Base-by-base conservation (phyloP, 1,140 invertebrate genomes). In the Eciton burchellii region DNA sequence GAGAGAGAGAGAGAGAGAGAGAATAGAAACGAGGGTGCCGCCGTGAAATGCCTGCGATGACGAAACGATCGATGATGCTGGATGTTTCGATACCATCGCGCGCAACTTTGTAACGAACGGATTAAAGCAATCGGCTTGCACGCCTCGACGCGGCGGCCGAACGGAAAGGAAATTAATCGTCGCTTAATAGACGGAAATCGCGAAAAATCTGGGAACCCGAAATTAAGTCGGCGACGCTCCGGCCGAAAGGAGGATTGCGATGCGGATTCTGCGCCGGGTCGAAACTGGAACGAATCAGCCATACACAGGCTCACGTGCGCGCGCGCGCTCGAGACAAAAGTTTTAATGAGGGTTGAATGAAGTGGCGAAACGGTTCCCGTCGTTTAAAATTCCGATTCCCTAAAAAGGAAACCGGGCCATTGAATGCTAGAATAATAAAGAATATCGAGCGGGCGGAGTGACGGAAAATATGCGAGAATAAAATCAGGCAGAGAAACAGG, bases 121-220 rank as follows among this genome's bases (percentile, higher is more conserved):
- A 70, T 79, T 79, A 79, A 79, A 54, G 63, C 49, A 79, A 70
- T 70, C 74, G 49, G 74, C 74, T 79, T 79, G 68, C 63, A 56
- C 74, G 63, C 74, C 63, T 24, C 21, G 49, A 8, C 12, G 41
- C 21, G 49, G 12, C 12, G 41, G 49, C 43, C 21, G 16, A 70
- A 56, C 66, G n/a, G 49, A 68, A 16, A 11, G 62, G 14, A 54
- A 12, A 66, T 52, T 54, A 29, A 21, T 56, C 47, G 49, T 45
- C 62, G 45, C 43, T 63, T 49, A 79, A 41, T 68, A 63, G 45
- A 35, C 35, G 57, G 43, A 21, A 45, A 45, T 70, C 63, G 49
- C 5, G 24, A 19, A 45, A 77, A 56, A 68, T 68, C 74, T 43
- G 49, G n/a, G 68, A 68, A 70, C 68, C 21, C 11, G 35, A 56